Base-by-base conservation (phyloP, 2,888 invertebrate species). In the Galerucella calmariensis region DNA sequence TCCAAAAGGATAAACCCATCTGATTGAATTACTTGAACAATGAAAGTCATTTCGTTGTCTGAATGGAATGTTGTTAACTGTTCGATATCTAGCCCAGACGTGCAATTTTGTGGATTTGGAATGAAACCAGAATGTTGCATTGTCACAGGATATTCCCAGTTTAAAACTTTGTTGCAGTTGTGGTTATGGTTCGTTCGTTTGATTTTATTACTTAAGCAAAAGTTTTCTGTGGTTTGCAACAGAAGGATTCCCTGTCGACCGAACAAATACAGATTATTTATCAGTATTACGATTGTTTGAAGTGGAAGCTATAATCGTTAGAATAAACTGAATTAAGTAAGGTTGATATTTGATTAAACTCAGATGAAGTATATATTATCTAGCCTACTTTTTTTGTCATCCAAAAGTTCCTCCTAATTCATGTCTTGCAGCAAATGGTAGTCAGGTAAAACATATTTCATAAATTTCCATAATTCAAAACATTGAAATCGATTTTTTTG, bases 61-160 rank as follows among this genome's bases (percentile, higher is more conserved):
- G 77, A 77, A 78, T 79, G 77, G 77, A 79, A 79, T 76, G 79
- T 78, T 75, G 76, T 79, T 78, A 76, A 79, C 74, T 76, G 76
- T 78, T 78, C 79, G 74, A 81, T 81, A 79, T 81, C 79, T 82
- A 80, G 77, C 77, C 72, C 77, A 75, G 81, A 81, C 82, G 80
- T 81, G 80, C 77, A 81, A 82, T 82, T 81, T 81, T 77, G 79
- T 75, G 80, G 82, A 77, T 82, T 81, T 76, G 74, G 77, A 73
- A 75, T 70, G 63, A 70, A 73, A 76, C 61, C 72, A 73, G 69
- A 77, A 74, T 69, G 73, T 65, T 76, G 75, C 75, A 76, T 56
- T 77, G 78, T 72, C 79, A 77, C 75, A 75, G 76, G 76, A 80
- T 77, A 80, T 74, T 68, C 69, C 75, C 67, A 78, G 76, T 78